Evolutionary conservation across 2,797 vertebrate species (phyloP).

Genomic region (Toxotes lorentzi): DNA sequence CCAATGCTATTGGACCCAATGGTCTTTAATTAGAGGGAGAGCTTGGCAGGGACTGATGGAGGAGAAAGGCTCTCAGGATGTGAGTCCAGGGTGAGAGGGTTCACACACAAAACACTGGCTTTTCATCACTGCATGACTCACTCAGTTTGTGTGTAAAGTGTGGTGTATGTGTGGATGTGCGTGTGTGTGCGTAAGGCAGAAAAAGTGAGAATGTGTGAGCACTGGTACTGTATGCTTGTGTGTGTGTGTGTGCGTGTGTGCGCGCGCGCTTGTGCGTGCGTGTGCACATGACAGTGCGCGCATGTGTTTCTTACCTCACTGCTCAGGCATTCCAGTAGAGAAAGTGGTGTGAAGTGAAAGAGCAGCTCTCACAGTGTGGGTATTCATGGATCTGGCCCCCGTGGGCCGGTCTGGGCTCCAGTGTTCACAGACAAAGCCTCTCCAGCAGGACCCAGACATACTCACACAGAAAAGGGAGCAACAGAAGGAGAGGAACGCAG

Average conservation of each 20-base stretch:
- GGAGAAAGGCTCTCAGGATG: conserved; percentile 87
- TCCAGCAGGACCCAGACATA: conserved; percentile 83
- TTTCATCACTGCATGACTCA: conserved; percentile 88
- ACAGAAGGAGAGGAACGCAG: conserved; percentile 75
- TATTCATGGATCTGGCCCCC: conserved; percentile 86
- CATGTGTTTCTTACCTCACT: conserved; percentile 85
- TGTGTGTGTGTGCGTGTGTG: conserved; percentile 37
- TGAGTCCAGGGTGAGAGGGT: conserved; percentile 86
- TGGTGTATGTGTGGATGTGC: conserved; percentile 61
- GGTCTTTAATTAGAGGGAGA: conserved; percentile 88
- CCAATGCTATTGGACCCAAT: conserved; percentile 81
- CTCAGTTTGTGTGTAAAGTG: conserved; percentile 78
- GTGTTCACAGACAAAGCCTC: conserved; percentile 85
- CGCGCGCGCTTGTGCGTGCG: conserved; percentile 49
- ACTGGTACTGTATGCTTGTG: conserved; percentile 41
- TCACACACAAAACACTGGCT: conserved; percentile 88
- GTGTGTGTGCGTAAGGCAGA: conserved; percentile 31
- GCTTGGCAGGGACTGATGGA: conserved; percentile 84
- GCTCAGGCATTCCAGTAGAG: conserved; percentile 87
- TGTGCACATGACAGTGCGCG: conserved; percentile 45
- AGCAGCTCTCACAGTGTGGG: conserved; percentile 87
- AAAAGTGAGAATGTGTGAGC: conserved; percentile 65
- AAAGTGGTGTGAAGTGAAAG: conserved; percentile 87
- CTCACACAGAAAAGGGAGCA: conserved; percentile 81
- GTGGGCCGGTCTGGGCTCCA: conserved; percentile 80